A percentile compares a stretch with the other conserved stretches of the same genome.
phyloP scores from a whole-genome alignment of 1,140 invertebrate genomes.

The Meteorus sp. region DNA sequence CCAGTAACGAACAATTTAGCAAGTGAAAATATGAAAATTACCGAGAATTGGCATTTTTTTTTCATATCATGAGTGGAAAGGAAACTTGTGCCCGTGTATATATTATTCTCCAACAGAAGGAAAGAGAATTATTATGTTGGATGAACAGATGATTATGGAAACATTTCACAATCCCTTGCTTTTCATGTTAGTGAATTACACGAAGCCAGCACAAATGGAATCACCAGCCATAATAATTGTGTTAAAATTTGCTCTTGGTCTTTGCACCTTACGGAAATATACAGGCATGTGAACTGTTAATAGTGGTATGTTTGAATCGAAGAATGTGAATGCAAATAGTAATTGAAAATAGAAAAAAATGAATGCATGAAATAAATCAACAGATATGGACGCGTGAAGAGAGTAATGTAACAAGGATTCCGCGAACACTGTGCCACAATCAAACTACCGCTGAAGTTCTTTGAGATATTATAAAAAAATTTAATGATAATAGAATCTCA shows the following conservation, averaged over 20 bases:
- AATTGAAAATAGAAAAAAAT: background rate
- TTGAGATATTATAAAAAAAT: slow-evolving; percentile 19
- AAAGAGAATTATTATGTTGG: too few species aligned
- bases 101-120: too few species aligned
- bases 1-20: background rate
- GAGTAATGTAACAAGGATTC: slow-evolving; percentile 33
- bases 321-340: slow-evolving; percentile 8
- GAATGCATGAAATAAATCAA: too few species aligned
- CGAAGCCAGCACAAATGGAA: slow-evolving; percentile 28
- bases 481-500: slow-evolving; percentile 43
- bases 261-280: too few species aligned
- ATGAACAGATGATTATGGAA: slow-evolving; percentile 7
- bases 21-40: background rate
- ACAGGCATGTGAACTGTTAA: slow-evolving; percentile 18
- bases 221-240: slow-evolving; percentile 8
- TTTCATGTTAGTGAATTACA: slow-evolving; percentile 26
- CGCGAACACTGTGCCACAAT: slow-evolving; percentile 67
- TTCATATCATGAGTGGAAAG: background rate
- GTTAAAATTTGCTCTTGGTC: slow-evolving; percentile 16
- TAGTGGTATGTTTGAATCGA: too few species aligned
- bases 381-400: slow-evolving; percentile 18
- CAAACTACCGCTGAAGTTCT: slow-evolving; percentile 59
- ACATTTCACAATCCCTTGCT: slow-evolving; percentile 29
- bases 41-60: background rate
- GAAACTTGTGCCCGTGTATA: too few species aligned